These are phyloP conservation scores for Hemibagrus wyckioides DNA, from an alignment of 2,113 vertebrate genomes.

Conservation along the genomic window DNA sequence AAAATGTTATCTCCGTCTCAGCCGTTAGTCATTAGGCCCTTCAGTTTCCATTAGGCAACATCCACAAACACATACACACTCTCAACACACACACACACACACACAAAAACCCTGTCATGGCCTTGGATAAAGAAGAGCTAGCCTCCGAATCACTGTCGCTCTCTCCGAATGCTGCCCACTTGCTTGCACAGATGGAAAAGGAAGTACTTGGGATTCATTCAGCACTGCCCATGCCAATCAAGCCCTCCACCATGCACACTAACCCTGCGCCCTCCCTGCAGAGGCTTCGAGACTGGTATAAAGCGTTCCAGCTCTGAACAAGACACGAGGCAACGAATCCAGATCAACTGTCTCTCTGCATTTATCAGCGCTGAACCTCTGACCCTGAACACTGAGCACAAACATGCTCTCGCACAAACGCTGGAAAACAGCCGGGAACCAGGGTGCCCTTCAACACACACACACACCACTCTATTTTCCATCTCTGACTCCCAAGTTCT, in stretches of 20 bases:
- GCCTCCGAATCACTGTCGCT: not conserved
- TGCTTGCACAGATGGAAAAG: not conserved
- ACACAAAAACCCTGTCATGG: not conserved
- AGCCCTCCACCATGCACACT: not conserved
- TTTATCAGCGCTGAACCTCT: conserved; percentile 16
- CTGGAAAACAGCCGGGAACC: conserved; percentile 17
- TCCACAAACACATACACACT: not conserved
- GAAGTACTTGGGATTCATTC: conserved; percentile 1
- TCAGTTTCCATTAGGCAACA: not conserved
- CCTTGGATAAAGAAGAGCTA: not conserved
- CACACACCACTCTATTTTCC: not conserved
- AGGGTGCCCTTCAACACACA: not conserved
- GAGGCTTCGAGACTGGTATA: not conserved
- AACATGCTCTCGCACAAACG: not conserved
- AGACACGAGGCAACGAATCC: not conserved
- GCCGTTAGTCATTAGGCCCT: not conserved
- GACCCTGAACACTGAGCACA: conserved; percentile 25
- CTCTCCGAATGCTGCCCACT: conserved; percentile 4
- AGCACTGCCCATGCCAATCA: not conserved
- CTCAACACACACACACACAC: not conserved
- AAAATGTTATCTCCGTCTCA: conserved; percentile 6
- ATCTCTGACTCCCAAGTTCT: not conserved
- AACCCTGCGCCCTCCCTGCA: not conserved
- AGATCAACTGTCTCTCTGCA: conserved; percentile 15
- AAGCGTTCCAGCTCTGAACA: not conserved